Evolutionary conservation across 2,113 vertebrate genomes (phyloP).

Genomic region (Urocynchramus pylzowi): DNA sequence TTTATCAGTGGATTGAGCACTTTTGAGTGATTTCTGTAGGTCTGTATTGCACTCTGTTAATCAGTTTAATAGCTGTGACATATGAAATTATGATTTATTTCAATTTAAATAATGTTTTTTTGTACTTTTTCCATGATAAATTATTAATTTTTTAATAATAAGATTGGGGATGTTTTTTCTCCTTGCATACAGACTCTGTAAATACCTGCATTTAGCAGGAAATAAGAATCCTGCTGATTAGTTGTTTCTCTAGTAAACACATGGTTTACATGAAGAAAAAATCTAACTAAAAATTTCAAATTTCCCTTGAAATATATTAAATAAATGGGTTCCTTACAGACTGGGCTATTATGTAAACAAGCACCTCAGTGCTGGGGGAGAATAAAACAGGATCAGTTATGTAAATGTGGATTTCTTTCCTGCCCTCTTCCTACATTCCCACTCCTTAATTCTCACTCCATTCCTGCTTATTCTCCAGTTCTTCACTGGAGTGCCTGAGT

Average conservation of each 20-base stretch:
- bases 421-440: neutral
- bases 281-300: neutral
- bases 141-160: no score
- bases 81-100: neutral
- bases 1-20: neutral
- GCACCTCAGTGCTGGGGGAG: neutral
- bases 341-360: neutral
- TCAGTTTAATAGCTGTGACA: neutral
- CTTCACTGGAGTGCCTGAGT: neutral
- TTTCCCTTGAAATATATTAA: neutral
- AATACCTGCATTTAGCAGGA: neutral
- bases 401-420: neutral
- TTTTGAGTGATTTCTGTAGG: neutral
- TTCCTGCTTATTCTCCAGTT: neutral
- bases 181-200: neutral
- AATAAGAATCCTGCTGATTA: neutral
- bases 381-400: neutral
- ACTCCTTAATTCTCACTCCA: neutral
- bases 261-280: accelerated
- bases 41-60: neutral
- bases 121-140: neutral
- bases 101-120: accelerated
- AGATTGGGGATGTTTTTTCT: neutral
- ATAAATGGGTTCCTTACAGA: neutral
- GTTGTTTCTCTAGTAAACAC: neutral